A percentile compares a stretch with the other conserved stretches of the same genome.
phyloP scores from a whole-genome alignment of 92 coral and sea anemone genomes.

The Diadumene lineata region DNA sequence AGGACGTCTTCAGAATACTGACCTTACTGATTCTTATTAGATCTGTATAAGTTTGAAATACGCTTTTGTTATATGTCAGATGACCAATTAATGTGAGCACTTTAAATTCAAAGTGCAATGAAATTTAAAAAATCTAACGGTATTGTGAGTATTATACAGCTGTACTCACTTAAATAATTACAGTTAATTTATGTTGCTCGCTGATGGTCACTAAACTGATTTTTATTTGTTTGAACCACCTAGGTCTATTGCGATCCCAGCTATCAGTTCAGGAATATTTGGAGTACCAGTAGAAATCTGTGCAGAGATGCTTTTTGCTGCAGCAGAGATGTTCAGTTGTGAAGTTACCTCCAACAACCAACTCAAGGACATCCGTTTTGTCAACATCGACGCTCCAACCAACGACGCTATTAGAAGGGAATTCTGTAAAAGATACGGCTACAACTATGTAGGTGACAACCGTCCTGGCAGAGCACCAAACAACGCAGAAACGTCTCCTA shows the following conservation, averaged over 20 bases:
- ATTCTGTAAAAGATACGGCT: constrained; percentile 47
- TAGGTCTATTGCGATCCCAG: constrained; percentile 56
- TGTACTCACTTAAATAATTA: too few species aligned
- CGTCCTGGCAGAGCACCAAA: background rate
- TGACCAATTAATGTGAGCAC: too few species aligned
- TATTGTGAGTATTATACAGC: too few species aligned
- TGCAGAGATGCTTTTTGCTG: constrained; percentile 55
- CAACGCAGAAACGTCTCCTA: background rate
- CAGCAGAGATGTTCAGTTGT: constrained; percentile 49
- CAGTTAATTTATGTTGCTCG: too few species aligned
- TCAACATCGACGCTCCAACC: constrained; percentile 66
- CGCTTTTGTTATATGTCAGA: too few species aligned
- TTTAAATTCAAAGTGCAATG: too few species aligned
- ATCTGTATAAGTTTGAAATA: too few species aligned
- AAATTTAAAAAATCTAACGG: too few species aligned
- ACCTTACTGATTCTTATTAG: too few species aligned
- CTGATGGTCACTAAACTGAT: too few species aligned
- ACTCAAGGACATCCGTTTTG: constrained; percentile 76
- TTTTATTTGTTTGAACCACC: background rate
- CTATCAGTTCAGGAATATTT: constrained; percentile 70
- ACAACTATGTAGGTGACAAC: background rate
- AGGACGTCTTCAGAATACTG: too few species aligned
- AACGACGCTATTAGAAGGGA: constrained; percentile 51
- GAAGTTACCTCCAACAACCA: background rate
- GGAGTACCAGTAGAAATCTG: constrained; percentile 71